Evolutionary conservation across 2,113 vertebrate species (phyloP), one percentile per base, ranked within the genome.

Genomic region (Sander vitreus): DNA sequence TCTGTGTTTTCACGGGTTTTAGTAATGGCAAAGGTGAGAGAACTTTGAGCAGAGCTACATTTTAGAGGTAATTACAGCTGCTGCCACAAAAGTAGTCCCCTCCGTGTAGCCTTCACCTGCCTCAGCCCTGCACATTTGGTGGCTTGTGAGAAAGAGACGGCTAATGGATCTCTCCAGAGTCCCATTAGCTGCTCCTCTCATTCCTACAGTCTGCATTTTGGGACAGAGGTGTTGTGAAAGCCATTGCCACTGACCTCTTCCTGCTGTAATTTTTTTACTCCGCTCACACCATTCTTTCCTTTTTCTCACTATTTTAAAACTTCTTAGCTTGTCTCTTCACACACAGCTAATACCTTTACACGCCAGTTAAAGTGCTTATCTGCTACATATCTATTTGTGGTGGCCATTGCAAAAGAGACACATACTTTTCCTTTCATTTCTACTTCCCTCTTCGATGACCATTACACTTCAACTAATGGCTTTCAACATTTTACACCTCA

Each of bases 131-230:
- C 55, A 48, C 66, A 71, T 77, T 72, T 14, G 62, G 70, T 60
- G 79, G 54, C 70, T 45, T 74, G 77, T 75, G 80, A 58, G 81
- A 73, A 74, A 68, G 59, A 36, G 10, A n/a, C 8, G 3, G 58
- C 77, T 86, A 90, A 91, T 93, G 84, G 87, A 69, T 81, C 67
- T 85, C 73, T 66, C 57, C 39, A 54, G 58, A 54, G 58, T 0
- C 47, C 76, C 47, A 87, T 91, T 85, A 87, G 69, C 54, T 1
- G 67, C 81, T 80, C 21, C 48, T 81, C 84, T 81, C 51, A 45
- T 62, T 73, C 45, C 19, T 47, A 16, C 13, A 1, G 14, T 85
- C 69, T 71, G 81, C 75, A 76, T 76, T 89, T 68, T 77, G 71
- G 73, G 75, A 85, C 68, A 54, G 65, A 76, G 63, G 67, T 66